Conservation (phyloP, 2,797 vertebrate genomes). For the Potorous gilbertii region DNA sequence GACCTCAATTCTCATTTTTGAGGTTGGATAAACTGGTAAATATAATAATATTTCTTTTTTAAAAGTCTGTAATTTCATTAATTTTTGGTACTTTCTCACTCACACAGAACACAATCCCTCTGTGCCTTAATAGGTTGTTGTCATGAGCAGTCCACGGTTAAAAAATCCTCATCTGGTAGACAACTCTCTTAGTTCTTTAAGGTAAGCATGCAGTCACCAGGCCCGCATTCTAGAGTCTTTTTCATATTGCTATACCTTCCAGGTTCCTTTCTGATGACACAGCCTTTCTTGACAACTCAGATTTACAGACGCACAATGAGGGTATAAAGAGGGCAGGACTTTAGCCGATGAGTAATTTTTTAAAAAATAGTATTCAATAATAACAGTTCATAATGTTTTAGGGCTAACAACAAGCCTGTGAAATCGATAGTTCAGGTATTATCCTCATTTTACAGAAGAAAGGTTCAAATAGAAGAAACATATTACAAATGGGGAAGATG, state of each 20-base stretch:
- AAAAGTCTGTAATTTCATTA: neutral
- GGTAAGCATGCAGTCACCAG: neutral
- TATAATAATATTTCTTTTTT: neutral
- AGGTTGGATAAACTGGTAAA: conserved; percentile 22
- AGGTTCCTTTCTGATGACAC: neutral
- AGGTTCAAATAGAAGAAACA: neutral
- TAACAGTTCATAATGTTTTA: neutral
- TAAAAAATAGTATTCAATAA: neutral
- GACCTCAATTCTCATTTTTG: conserved; percentile 4
- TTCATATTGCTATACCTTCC: neutral
- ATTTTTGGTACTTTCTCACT: neutral
- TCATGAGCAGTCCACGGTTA: neutral
- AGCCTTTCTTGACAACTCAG: neutral
- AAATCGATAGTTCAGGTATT: neutral
- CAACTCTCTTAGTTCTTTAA: neutral
- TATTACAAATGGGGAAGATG: neutral
- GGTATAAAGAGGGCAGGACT: neutral
- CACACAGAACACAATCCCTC: neutral
- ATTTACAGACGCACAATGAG: neutral
- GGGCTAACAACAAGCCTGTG: neutral
- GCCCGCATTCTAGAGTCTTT: neutral
- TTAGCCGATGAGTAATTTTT: neutral
- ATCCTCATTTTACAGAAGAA: neutral
- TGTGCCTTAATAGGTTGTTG: neutral
- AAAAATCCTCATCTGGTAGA: neutral